Evolutionary conservation across 2,113 vertebrate species (phyloP).

Genomic region (Rhizomys pruinosus): DNA sequence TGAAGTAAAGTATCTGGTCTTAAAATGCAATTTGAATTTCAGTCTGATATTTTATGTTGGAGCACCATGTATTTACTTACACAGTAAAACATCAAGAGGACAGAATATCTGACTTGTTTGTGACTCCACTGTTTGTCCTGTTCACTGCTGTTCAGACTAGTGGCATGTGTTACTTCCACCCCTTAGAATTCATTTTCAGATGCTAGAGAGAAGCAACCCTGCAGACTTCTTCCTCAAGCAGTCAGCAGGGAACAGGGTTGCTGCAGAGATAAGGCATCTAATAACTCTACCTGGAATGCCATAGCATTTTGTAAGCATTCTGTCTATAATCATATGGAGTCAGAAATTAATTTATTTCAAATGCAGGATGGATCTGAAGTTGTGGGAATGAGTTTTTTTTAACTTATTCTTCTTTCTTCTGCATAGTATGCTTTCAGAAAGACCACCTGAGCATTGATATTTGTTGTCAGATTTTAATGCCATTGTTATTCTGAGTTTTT

Average conservation of each 20-base stretch:
- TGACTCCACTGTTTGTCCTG: background rate
- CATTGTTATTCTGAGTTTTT: background rate
- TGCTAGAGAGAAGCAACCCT: background rate
- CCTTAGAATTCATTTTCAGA: background rate
- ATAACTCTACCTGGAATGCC: background rate
- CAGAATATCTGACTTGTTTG: background rate
- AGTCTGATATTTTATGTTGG: background rate
- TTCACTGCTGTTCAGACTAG: rapidly evolving
- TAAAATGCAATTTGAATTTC: background rate
- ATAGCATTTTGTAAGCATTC: background rate
- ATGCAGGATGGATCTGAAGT: background rate
- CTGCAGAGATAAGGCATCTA: background rate
- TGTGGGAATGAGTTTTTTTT: background rate
- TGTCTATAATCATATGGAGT: background rate
- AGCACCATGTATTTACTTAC: background rate
- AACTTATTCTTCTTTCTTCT: background rate
- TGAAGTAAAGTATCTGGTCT: background rate
- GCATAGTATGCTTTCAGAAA: too few relatives aligned
- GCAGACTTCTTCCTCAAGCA: background rate
- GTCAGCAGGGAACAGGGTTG: rapidly evolving
- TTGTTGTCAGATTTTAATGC: background rate
- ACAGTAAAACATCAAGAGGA: background rate
- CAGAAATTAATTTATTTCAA: background rate
- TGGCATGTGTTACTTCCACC: background rate
- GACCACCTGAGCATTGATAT: background rate